A percentile compares a stretch with the other conserved stretches of the same genome.
These are phyloP conservation scores for Diorhabda sublineata DNA, from an alignment of 1,140 invertebrate genomes.

Conservation along the genomic window DNA sequence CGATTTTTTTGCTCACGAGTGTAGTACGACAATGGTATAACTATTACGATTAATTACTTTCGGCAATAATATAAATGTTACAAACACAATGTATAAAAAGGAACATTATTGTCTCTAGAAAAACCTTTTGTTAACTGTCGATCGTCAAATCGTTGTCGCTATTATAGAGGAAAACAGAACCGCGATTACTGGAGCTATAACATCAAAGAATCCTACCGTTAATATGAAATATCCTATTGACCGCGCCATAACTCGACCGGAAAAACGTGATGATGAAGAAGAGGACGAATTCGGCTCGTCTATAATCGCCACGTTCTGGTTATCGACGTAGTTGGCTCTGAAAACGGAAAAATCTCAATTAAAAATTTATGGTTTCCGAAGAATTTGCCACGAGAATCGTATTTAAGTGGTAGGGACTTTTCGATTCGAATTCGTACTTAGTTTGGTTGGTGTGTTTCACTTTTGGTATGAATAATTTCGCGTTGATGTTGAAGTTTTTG, in stretches of 20 bases:
- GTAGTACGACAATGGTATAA: too few relatives aligned
- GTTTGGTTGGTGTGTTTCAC: background rate
- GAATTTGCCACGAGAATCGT: background rate
- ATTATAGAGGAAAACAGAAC: constrained; percentile 6
- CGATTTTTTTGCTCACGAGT: too few relatives aligned
- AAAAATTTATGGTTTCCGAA: background rate
- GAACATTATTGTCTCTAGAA: constrained; percentile 19
- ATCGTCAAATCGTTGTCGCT: constrained; percentile 11
- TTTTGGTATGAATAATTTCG: constrained; percentile 32
- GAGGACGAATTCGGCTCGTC: background rate
- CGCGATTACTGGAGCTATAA: background rate
- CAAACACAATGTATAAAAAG: background rate
- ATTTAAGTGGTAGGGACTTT: background rate
- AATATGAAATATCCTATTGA: background rate
- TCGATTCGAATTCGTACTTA: background rate
- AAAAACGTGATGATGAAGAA: background rate
- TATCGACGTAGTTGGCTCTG: constrained; percentile 19
- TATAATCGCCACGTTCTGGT: background rate
- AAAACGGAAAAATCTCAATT: background rate
- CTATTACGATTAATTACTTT: constrained; percentile 7
- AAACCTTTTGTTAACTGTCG: background rate
- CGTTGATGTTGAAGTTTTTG: constrained; percentile 15
- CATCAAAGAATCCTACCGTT: background rate
- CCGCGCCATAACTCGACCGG: background rate
- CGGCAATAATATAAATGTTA: background rate